A percentile compares a stretch with the other conserved stretches of the same genome.
Evolutionary conservation across 2,888 invertebrate species (phyloP).

Genomic region (Neoscelio sp.): DNA sequence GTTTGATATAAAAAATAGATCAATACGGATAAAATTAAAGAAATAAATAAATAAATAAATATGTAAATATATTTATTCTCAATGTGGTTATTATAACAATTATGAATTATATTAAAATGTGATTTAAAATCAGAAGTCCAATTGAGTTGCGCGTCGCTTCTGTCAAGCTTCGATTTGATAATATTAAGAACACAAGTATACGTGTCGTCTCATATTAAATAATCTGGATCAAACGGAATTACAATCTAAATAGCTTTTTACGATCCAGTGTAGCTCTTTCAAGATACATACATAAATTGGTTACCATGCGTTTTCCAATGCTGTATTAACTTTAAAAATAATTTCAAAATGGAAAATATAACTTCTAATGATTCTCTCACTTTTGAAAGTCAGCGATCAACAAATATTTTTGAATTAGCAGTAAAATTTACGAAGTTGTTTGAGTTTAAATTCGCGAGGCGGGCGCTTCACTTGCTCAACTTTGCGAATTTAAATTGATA

Average conservation of each 20-base stretch:
- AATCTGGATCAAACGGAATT: neutral
- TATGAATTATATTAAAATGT: constrained; percentile 30
- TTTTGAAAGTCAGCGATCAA: too few species aligned
- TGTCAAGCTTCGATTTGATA: constrained; percentile 12
- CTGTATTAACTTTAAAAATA: too few species aligned
- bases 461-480: too few species aligned
- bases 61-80: constrained; percentile 59
- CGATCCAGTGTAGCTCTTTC: constrained; percentile 27
- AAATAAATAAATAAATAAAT: constrained; percentile 56
- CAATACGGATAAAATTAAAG: constrained; percentile 28
- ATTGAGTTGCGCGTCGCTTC: neutral
- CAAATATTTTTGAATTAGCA: too few species aligned
- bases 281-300: too few species aligned
- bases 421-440: too few species aligned
- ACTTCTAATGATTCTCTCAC: too few species aligned
- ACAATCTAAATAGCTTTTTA: neutral
- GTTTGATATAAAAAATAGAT: constrained; percentile 33
- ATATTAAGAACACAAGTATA: neutral
- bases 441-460: too few species aligned
- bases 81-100: constrained; percentile 45
- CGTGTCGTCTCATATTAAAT: neutral
- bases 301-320: too few species aligned
- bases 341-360: too few species aligned
- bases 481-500: too few species aligned
- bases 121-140: constrained; percentile 15